phyloP scores from a whole-genome alignment of 2,797 vertebrate species.

The Chaetodon trifasciatus region DNA sequence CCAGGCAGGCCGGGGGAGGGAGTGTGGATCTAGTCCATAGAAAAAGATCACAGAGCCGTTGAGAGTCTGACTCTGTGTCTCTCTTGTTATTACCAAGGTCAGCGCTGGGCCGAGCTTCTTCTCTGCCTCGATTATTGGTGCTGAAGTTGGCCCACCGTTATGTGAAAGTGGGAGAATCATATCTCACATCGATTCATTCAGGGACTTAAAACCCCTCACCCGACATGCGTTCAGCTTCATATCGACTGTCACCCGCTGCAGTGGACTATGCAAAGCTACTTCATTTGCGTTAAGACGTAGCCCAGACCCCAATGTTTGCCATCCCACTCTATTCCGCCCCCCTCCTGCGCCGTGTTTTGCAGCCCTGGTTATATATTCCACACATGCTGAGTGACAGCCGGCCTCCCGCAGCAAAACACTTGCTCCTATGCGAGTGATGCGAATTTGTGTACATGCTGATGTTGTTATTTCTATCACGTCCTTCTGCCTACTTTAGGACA shows the following conservation, averaged over 20 bases:
- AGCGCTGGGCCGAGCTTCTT: conserved; percentile 38
- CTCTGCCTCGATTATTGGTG: conserved; percentile 24
- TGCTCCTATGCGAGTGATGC: conserved; percentile 46
- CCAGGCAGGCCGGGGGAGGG: neutral
- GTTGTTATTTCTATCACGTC: conserved; percentile 63
- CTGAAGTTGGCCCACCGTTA: conserved; percentile 6
- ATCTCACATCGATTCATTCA: conserved; percentile 5
- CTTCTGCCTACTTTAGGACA: conserved; percentile 39
- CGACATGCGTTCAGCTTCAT: neutral
- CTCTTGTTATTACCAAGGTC: conserved; percentile 63
- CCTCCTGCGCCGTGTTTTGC: conserved; percentile 23
- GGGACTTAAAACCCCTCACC: neutral
- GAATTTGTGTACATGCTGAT: conserved; percentile 53
- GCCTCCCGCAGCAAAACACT: conserved; percentile 57
- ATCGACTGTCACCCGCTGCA: conserved; percentile 10
- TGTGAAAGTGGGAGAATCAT: conserved; percentile 12
- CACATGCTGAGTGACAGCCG: conserved; percentile 66
- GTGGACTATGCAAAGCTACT: conserved; percentile 36
- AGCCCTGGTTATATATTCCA: conserved; percentile 52
- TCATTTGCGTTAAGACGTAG: conserved; percentile 54
- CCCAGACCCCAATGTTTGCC: conserved; percentile 46
- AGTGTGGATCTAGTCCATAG: conserved; percentile 31
- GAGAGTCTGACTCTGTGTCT: conserved; percentile 45
- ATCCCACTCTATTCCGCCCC: conserved; percentile 37
- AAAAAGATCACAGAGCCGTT: conserved; percentile 41